Conservation (phyloP, 2,888 invertebrate genomes). For the Crematogaster levior region DNA sequence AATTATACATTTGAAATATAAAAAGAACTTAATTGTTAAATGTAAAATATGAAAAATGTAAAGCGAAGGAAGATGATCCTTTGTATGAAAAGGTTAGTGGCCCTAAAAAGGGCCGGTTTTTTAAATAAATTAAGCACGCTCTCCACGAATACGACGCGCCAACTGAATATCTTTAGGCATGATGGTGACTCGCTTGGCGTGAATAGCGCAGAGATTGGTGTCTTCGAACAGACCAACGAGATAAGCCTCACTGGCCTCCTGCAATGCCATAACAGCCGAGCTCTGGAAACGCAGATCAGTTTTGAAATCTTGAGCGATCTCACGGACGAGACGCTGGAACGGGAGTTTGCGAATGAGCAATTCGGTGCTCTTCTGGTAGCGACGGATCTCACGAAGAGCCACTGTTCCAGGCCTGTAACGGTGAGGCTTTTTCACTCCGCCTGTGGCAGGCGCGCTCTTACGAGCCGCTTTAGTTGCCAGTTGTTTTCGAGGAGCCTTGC, state of each 20-base stretch:
- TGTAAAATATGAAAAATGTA: not conserved
- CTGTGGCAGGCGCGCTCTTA: constrained; percentile 97
- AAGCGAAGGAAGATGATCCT: not conserved
- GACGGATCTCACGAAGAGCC: constrained; percentile 90
- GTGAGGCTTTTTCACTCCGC: constrained; percentile 98
- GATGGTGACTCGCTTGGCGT: constrained; percentile 90
- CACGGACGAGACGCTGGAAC: constrained; percentile 90
- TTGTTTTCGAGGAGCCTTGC: constrained; percentile 98
- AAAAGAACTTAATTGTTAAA: not conserved
- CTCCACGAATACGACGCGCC: constrained; percentile 82
- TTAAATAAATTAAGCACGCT: not conserved
- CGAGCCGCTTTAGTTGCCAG: constrained; percentile 96
- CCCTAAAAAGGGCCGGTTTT: constrained; percentile 66
- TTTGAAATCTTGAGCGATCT: constrained; percentile 92
- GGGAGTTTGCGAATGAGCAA: constrained; percentile 90
- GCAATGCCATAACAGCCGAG: constrained; percentile 90
- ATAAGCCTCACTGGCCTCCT: constrained; percentile 88
- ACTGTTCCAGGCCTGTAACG: constrained; percentile 89
- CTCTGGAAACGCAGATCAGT: constrained; percentile 90
- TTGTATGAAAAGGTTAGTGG: constrained; percentile 38
- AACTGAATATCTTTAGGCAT: constrained; percentile 89
- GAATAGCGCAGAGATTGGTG: constrained; percentile 92
- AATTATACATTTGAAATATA: too few species aligned
- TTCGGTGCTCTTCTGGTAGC: constrained; percentile 92
- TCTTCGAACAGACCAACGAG: constrained; percentile 91